These are phyloP conservation scores for Cheilosia vernalis DNA, from an alignment of 2,888 invertebrate species.

Conservation along the genomic window DNA sequence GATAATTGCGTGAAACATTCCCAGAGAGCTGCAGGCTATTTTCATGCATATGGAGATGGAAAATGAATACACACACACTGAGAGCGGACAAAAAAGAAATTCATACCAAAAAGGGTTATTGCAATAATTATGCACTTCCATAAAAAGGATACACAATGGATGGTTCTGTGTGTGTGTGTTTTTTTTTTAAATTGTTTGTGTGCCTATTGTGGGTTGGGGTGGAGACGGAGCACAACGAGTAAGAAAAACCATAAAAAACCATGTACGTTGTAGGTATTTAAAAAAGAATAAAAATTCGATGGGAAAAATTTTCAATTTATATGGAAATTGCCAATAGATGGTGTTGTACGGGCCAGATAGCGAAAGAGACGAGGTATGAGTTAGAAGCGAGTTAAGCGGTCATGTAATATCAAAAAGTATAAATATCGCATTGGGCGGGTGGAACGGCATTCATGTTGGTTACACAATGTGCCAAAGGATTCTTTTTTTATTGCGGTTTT, in stretches of 20 bases:
- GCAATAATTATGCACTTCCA: constrained; percentile 53
- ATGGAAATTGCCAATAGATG: constrained; percentile 75
- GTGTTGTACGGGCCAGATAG: constrained; percentile 61
- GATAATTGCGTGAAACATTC: constrained; percentile 69
- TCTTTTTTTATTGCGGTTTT: constrained; percentile 37
- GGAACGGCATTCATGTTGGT: not conserved
- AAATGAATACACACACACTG: constrained; percentile 62
- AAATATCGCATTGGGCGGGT: constrained; percentile 9
- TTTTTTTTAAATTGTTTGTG: constrained; percentile 53
- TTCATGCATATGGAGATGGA: constrained; percentile 74
- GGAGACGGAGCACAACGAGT: not conserved
- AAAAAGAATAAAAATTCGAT: constrained; percentile 41
- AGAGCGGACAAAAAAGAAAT: not conserved
- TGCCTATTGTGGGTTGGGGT: constrained; percentile 55
- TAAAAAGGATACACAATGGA: constrained; percentile 55
- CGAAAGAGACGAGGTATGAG: constrained; percentile 42
- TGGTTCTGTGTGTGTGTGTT: constrained; percentile 4
- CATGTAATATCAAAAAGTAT: constrained; percentile 64
- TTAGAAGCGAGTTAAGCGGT: constrained; percentile 60
- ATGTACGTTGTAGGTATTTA: not conserved
- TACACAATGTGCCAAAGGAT: not conserved
- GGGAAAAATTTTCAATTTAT: constrained; percentile 73
- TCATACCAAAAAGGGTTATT: constrained; percentile 46
- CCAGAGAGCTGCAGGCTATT: constrained; percentile 68
- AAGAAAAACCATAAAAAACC: constrained; percentile 2